A percentile compares a stretch with the other conserved stretches of the same genome.
Evolutionary conservation across 2,888 invertebrate genomes (phyloP).

Genomic region (Oscheius sp.): DNA sequence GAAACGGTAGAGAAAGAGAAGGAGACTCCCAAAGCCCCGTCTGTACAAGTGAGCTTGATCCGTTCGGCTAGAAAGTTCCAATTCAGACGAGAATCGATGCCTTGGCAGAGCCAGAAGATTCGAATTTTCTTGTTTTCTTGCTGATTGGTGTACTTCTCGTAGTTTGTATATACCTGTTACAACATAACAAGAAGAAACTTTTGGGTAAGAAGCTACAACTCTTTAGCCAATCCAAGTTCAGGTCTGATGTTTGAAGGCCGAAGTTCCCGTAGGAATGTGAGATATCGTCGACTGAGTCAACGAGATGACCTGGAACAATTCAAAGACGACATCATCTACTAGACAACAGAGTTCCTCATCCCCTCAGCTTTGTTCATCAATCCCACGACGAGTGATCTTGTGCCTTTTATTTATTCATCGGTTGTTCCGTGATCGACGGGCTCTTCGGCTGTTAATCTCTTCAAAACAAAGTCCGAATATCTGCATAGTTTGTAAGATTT

Average conservation of each 20-base stretch:
- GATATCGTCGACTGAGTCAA: slow-evolving; percentile 53
- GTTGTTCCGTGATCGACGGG: no score
- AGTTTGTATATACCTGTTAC: slow-evolving; percentile 45
- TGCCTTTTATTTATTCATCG: slow-evolving; percentile 5
- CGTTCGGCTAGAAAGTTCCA: neutral
- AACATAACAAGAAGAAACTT: slow-evolving; percentile 58
- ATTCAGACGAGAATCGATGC: slow-evolving; percentile 6
- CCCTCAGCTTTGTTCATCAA: neutral
- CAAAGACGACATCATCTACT: slow-evolving; percentile 28
- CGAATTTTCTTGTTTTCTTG: slow-evolving; percentile 30
- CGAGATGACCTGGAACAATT: slow-evolving; percentile 36
- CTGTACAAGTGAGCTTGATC: neutral
- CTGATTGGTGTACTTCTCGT: slow-evolving; percentile 30
- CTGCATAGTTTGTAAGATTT: no score
- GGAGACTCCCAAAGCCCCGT: neutral
- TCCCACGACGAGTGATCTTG: slow-evolving; percentile 18
- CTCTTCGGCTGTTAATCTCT: no score
- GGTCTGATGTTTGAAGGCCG: slow-evolving; percentile 57
- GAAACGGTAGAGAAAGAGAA: neutral
- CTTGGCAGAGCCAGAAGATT: slow-evolving; percentile 30
- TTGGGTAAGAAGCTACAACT: slow-evolving; percentile 38
- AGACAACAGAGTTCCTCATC: neutral
- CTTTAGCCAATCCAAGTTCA: slow-evolving; percentile 26
- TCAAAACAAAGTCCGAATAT: no score
- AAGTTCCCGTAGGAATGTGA: slow-evolving; percentile 42